Base-by-base conservation (phyloP, 1,140 invertebrate species). In the Acromyrmex echinatior region DNA sequence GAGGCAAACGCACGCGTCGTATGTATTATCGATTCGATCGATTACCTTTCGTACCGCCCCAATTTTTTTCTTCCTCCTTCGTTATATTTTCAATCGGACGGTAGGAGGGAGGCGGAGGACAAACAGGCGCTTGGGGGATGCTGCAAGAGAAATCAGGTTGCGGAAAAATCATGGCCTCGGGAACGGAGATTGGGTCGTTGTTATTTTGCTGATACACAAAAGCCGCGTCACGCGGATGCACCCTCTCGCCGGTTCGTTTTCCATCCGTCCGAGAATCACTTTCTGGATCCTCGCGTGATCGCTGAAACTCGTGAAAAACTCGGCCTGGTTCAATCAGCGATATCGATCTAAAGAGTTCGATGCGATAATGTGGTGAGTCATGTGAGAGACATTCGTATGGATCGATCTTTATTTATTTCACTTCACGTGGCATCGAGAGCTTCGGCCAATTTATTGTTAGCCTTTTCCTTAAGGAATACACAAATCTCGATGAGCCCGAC, bases 131-230 rank as follows among this genome's bases (percentile, higher is more conserved):
- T 77, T n/a, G 28, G 60, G 66, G 58, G 31, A 25, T 53, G 16
- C 2, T 14, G 16, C 74, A 31, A 31, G 25, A 25, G 56, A 91
- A 86, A 89, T 35, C 31, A 81, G 87, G 76, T 62, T 53, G 58
- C 51, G 51, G n/a, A 73, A 66, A 74, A 76, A 70, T 70, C 16
- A 31, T 45, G 35, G 65, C n/a, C 21, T 12, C 35, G 53, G 18
- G 10, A 58, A 10, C 3, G 35, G 35, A 70, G 65, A 86, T 90
- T 80, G 87, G 86, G 62, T 10, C n/a, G 53, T 60, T 76, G 56
- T 76, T 58, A 21, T 58, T 58, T 76, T 25, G 66, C 39, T 14
- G 73, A 62, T 25, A 39, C 53, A 39, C n/a, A 58, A 76, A 70
- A 25, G 39, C 14, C 73, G 18, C 71, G 56, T 25, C 21, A 21